Evolutionary conservation across 2,797 vertebrate species (phyloP).

Genomic region (Lepus oiostolus): DNA sequence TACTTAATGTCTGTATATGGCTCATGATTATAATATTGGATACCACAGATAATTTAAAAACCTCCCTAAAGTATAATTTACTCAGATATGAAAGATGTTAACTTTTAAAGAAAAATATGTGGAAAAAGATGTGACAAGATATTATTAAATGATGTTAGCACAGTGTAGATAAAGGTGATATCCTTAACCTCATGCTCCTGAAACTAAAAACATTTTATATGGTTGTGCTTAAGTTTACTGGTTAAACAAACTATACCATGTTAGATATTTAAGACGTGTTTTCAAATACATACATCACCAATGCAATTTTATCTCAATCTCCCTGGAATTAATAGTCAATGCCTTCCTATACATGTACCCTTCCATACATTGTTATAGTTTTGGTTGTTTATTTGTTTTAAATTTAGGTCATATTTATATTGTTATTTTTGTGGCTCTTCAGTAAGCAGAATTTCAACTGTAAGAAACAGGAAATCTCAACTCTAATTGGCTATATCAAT

Average conservation of each 20-base stretch:
- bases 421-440: not conserved
- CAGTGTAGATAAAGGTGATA: not conserved
- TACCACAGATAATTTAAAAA: not conserved
- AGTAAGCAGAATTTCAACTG: not conserved
- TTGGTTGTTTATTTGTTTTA: not conserved
- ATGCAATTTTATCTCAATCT: not conserved
- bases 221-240: too few species aligned
- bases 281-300: not conserved
- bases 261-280: too few species aligned
- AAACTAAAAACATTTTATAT: too few species aligned
- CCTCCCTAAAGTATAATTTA: not conserved
- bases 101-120: not conserved
- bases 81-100: not conserved
- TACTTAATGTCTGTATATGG: not conserved
- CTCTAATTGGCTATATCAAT: not conserved
- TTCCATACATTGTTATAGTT: not conserved
- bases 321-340: not conserved
- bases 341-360: not conserved
- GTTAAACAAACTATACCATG: too few species aligned
- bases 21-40: not conserved
- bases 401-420: not conserved
- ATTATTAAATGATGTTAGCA: not conserved
- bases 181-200: not conserved
- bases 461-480: not conserved
- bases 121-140: not conserved